phyloP scores from a whole-genome alignment of 2,888 invertebrate species.

The Busseola fusca region DNA sequence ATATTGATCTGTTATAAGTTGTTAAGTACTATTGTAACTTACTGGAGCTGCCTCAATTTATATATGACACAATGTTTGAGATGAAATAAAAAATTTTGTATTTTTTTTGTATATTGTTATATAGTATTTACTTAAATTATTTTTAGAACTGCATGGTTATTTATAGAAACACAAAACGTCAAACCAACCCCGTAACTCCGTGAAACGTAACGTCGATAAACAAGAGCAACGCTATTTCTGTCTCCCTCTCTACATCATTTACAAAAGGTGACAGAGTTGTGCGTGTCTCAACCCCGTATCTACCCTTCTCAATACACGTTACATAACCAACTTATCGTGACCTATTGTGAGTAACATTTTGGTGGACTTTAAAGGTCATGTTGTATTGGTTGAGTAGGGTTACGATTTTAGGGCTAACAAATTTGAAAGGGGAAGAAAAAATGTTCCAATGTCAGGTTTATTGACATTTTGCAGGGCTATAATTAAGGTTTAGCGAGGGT shows the following conservation, averaged over 20 bases:
- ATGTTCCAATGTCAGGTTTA: conserved; percentile 84
- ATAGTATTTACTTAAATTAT: neutral
- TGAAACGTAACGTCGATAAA: conserved; percentile 71
- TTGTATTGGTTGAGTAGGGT: conserved; percentile 71
- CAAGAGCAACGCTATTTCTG: conserved; percentile 67
- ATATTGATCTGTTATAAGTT: too few relatives aligned
- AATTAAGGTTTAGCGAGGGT: conserved; percentile 84
- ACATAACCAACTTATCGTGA: conserved; percentile 70
- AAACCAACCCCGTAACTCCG: conserved; percentile 51
- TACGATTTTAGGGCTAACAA: conserved; percentile 86
- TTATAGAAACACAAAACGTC: conserved; percentile 40
- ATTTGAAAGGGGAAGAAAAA: conserved; percentile 85
- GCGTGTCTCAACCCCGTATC: conserved; percentile 78
- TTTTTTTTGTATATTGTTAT: too few relatives aligned
- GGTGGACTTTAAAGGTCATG: conserved; percentile 45
- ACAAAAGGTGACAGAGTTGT: conserved; percentile 75
- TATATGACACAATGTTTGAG: too few relatives aligned
- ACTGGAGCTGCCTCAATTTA: too few relatives aligned
- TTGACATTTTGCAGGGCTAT: conserved; percentile 86
- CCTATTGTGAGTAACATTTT: conserved; percentile 40
- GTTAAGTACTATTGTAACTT: too few relatives aligned
- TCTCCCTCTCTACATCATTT: conserved; percentile 71
- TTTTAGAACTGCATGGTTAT: conserved; percentile 10
- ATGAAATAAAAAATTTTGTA: too few relatives aligned
- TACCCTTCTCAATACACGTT: conserved; percentile 83